Evolutionary conservation across 2,113 vertebrate genomes (phyloP).

Genomic region (Podilymbus podiceps): DNA sequence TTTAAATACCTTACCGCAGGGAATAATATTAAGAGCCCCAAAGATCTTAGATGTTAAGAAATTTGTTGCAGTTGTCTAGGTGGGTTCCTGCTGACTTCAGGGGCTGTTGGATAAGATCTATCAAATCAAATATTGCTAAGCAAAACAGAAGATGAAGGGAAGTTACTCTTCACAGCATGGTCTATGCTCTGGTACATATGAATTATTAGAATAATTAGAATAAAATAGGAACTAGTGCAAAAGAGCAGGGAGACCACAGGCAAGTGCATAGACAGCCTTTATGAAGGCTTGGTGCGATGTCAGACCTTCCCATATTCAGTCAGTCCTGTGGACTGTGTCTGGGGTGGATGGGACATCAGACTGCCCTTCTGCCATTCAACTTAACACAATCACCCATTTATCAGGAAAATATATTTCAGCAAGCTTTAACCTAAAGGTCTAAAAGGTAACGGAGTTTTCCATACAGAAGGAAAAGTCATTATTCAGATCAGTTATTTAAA

Average conservation of each 20-base stretch:
- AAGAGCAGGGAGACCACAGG: neutral
- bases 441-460: neutral
- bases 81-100: neutral
- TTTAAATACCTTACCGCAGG: neutral
- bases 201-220: neutral
- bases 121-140: neutral
- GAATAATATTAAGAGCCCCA: neutral
- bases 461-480: neutral
- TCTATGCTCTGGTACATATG: neutral
- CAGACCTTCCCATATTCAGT: neutral
- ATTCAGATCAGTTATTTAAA: neutral
- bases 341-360: neutral
- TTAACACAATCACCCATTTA: neutral
- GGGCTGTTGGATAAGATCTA: neutral
- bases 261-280: neutral
- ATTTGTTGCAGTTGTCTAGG: neutral
- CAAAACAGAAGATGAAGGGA: neutral
- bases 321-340: neutral
- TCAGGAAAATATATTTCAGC: neutral
- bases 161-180: neutral
- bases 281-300: neutral
- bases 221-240: neutral
- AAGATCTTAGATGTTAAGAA: neutral
- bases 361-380: neutral
- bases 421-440: neutral